Evolutionary conservation across 2,888 invertebrate species (phyloP).

Genomic region (Gisinianus flammeolus): DNA sequence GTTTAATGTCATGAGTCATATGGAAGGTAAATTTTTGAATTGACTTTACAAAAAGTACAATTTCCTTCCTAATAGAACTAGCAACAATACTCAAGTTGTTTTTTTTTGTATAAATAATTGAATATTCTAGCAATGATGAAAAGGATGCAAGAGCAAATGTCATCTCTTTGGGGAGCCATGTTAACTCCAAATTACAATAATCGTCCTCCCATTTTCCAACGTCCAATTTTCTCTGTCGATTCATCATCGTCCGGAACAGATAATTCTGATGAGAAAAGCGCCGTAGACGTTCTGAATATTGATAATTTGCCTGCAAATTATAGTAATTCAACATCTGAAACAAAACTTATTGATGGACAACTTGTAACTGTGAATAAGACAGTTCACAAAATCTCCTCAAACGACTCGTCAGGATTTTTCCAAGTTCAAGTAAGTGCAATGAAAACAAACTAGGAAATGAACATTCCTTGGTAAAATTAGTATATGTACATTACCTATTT

Average conservation of each 20-base stretch:
- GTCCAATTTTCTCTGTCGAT: slow-evolving; percentile 42
- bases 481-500: neutral
- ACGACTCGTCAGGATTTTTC: slow-evolving; percentile 56
- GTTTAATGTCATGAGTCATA: slow-evolving; percentile 43
- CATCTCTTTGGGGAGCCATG: slow-evolving; percentile 46
- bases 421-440: slow-evolving; percentile 50
- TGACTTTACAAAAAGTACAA: neutral
- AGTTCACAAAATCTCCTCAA: slow-evolving; percentile 52
- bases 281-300: slow-evolving; percentile 39
- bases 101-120: neutral
- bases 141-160: slow-evolving; percentile 56
- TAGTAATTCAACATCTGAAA: slow-evolving; percentile 56
- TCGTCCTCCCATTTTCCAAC: slow-evolving; percentile 32
- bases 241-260: slow-evolving; percentile 8
- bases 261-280: slow-evolving; percentile 24
- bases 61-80: neutral
- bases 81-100: too few relatives aligned
- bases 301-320: slow-evolving; percentile 54
- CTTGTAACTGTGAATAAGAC: slow-evolving; percentile 56
- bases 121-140: slow-evolving; percentile 52
- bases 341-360: slow-evolving; percentile 56
- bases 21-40: slow-evolving; percentile 43
- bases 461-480: neutral
- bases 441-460: too few relatives aligned
- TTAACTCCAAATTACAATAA: slow-evolving; percentile 28